Evolutionary conservation across 2,888 invertebrate genomes (phyloP), one percentile per base, ranked within the genome.

Genomic region (Archips xylosteana): DNA sequence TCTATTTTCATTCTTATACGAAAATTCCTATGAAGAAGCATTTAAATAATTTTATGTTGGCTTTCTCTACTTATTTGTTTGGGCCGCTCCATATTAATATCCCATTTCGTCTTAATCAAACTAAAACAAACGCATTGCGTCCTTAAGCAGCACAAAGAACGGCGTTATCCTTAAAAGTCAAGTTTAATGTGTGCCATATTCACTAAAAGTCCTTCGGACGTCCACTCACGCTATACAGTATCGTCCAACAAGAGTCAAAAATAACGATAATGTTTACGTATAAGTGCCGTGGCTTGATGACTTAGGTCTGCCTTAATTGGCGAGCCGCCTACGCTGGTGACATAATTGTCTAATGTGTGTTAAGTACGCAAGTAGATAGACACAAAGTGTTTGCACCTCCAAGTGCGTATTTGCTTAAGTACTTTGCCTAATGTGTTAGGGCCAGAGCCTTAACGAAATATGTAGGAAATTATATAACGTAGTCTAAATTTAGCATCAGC

Each of bases 191-290:
- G 70, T 71, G 76, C 66, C 75, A 69, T 57, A 59, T 66, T 59
- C 66, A 71, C 74, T 62, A 70, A 69, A 74, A 76, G 83, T 84
- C 87, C 87, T 88, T 86, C 83, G 78, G 57, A 71, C 75, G 78
- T 77, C 81, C 80, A 78, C 77, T 80, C 79, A 74, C 78, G 71
- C 85, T 76, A 74, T 68, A 76, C 80, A 83, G 83, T 83, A 81
- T 83, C 78, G 81, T 79, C 78, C 82, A 80, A 76, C 75, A 81
- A 79, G 79, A 82, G 83, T 84, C 80, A 79, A 83, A 80, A 82
- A 81, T 87, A 86, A 86, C 82, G 83, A 86, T 89, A 23, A 87
- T 86, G 86, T 87, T 88, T 85, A 82, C 80, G 61, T 78, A 78
- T 79, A 80, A 76, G 79, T 82, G 82, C 82, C 81, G 81, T 79